Evolutionary conservation across 2,113 vertebrate genomes (phyloP).

Genomic region (Artemisiospiza belli): DNA sequence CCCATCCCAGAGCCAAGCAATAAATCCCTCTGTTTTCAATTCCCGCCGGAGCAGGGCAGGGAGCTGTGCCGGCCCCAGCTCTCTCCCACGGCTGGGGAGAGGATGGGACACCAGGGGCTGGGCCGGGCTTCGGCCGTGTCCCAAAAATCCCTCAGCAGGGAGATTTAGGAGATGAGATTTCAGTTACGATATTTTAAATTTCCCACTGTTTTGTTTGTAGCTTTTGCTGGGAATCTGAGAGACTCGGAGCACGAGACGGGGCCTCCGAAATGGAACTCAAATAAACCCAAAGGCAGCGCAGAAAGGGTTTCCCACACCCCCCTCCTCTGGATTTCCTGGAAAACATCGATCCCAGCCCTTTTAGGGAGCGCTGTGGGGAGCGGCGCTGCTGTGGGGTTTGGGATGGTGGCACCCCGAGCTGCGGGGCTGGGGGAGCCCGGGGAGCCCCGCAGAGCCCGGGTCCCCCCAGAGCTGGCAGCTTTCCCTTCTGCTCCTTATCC

Average conservation of each 20-base stretch:
- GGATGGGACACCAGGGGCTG: neutral
- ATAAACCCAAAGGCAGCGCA: neutral
- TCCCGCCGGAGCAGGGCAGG: neutral
- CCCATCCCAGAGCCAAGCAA: accelerated
- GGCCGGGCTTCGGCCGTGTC: neutral
- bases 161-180: neutral
- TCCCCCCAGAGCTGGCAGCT: accelerated
- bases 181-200: neutral
- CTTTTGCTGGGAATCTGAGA: neutral
- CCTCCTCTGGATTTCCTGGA: neutral
- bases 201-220: neutral
- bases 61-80: neutral
- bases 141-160: neutral
- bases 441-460: neutral
- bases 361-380: neutral
- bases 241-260: neutral
- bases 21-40: accelerated
- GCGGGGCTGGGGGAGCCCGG: neutral
- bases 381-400: accelerated
- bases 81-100: slow-evolving; percentile 1
- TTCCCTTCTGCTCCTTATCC: neutral
- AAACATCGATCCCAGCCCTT: neutral
- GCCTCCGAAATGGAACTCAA: neutral
- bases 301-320: neutral
- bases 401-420: accelerated